Conservation (phyloP, 1,140 invertebrate genomes). For the Cotesia glomerata region DNA sequence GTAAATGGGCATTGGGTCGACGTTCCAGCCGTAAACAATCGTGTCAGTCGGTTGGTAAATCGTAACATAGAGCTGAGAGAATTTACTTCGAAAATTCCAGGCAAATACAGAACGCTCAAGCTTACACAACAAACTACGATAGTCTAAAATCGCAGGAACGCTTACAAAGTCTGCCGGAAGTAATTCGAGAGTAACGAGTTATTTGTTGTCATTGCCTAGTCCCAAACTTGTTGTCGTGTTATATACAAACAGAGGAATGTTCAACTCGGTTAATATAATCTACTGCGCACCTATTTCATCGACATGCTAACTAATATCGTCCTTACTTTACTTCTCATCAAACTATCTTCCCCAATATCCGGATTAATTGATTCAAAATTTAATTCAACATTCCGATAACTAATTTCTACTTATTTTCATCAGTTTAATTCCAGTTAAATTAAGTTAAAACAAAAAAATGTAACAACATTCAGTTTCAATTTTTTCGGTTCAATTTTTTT, state of each 20-base stretch:
- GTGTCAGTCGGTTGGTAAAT: not conserved
- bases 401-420: too few species aligned
- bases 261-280: not conserved
- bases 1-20: not conserved
- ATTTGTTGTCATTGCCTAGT: conserved; percentile 2
- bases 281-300: too few species aligned
- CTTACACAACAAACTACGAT: not conserved
- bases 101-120: not conserved
- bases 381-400: too few species aligned
- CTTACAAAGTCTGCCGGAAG: not conserved
- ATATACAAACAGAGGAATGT: not conserved
- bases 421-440: too few species aligned
- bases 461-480: too few species aligned
- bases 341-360: too few species aligned
- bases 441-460: too few species aligned
- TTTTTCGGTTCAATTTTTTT: too few species aligned
- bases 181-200: conserved; percentile 18
- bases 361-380: too few species aligned
- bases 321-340: too few species aligned
- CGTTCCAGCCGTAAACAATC: conserved; percentile 16
- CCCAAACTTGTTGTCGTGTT: not conserved
- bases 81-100: conserved; percentile 2
- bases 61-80: too few species aligned
- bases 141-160: not conserved
- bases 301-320: too few species aligned